Evolutionary conservation across 2,113 vertebrate genomes (phyloP).

Genomic region (Misgurnus mizolepis): DNA sequence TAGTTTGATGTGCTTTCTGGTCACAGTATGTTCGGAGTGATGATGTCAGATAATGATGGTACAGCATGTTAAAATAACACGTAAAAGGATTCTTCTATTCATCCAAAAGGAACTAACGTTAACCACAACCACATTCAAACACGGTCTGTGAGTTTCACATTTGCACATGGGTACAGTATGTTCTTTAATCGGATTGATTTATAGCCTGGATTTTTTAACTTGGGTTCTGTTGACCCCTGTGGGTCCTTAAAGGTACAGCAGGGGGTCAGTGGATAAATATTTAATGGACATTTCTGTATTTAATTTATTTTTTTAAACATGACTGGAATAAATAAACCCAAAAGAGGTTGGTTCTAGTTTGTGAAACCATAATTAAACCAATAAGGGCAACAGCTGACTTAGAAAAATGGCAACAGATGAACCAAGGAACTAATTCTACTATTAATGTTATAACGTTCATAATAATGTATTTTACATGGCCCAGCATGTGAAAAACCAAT

Average conservation of each 20-base stretch:
- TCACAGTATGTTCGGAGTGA: not conserved
- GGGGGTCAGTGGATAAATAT: not conserved
- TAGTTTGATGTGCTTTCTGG: not conserved
- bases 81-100: not conserved
- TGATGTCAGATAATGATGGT: not conserved
- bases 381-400: no score
- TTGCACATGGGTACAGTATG: not conserved
- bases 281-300: no score
- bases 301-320: no score
- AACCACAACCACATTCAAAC: no score
- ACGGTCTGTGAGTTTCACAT: not conserved
- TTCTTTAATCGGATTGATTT: not conserved
- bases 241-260: not conserved
- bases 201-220: not conserved
- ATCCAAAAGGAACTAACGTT: not conserved
- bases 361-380: no score
- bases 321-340: no score
- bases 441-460: no score
- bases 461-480: no score
- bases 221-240: not conserved
- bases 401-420: no score
- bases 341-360: no score
- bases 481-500: no score
- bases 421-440: no score
- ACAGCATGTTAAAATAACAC: not conserved